Evolutionary conservation across 2,113 vertebrate genomes (phyloP), one percentile per base, ranked within the genome.

Genomic region (Euleptes europaea): DNA sequence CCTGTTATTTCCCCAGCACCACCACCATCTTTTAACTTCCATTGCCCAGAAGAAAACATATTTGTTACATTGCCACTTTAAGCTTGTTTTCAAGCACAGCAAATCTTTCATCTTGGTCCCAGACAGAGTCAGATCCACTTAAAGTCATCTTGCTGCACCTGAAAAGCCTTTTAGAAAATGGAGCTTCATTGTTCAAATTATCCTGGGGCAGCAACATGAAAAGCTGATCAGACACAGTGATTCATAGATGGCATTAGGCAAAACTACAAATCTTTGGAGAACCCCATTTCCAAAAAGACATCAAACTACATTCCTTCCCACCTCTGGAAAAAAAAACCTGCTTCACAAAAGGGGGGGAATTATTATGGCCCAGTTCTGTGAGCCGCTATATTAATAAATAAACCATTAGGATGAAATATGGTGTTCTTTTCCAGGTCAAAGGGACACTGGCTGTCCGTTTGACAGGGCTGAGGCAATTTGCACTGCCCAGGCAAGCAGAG

Each of bases 111-210:
- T 80, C 23, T 86, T 88, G 70, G 69, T 73, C 88, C 31, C 3
- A 76, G 71, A 85, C 3, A 76, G 71, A 85, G 84, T 90, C 90
- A 71, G 38, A 44, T 71, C 71, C 78, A 66, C 47, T 92, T 88
- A 90, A 87, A 92, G 86, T 91, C 90, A 91, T 81, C 88, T 38
- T 78, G 5, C 79, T 92, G 86, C 87, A 92, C 78, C 85, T 88
- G 78, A 95, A 89, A 92, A 92, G 74, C 28, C 82, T 79, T 89
- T 85, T 78, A 42, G 92, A 90, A 90, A 85, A 85, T 35, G 14
- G 49, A 47, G 44, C 0, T 0, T 42, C 33, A 82, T 70, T 73
- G 82, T 21, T 84, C 4, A 10, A 60, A 84, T 72, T 85, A 47
- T 81, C 88, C 86, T 80, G 60, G 9, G 88, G 79, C 79, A 86